Percentiles rank a stretch among this genome's conserved stretches.
Conservation (phyloP, 2,113 vertebrate genomes). For the Myodes glareolus region DNA sequence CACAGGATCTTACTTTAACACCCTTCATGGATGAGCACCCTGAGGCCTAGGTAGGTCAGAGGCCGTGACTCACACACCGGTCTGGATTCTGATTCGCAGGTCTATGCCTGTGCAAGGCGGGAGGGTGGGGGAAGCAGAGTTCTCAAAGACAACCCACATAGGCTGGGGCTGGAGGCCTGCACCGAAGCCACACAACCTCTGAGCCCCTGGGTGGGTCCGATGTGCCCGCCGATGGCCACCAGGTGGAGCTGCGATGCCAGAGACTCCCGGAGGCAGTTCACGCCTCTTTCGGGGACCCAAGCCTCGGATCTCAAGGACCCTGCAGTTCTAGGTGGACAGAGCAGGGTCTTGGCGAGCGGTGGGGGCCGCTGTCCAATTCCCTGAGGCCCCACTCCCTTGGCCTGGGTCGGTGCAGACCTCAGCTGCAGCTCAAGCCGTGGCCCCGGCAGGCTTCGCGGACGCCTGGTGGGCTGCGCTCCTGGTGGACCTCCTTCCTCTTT, state of each 20-base stretch:
- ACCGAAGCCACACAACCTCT: neutral
- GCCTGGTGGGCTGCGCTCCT: neutral
- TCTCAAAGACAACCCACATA: neutral
- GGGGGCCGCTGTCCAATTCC: neutral
- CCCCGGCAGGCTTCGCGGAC: neutral
- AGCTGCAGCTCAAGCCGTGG: neutral
- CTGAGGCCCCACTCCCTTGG: neutral
- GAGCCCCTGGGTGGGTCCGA: neutral
- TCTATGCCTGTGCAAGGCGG: neutral
- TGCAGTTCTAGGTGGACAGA: rapidly evolving
- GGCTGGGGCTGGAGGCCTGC: neutral
- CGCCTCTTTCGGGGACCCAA: rapidly evolving
- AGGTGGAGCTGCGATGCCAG: slow-evolving; percentile 65
- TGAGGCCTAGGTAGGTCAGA: neutral
- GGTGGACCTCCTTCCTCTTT: neutral
- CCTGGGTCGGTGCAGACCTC: neutral
- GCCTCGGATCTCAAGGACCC: rapidly evolving
- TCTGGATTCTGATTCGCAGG: neutral
- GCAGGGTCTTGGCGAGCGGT: too few relatives aligned
- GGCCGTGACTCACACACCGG: neutral
- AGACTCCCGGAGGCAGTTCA: neutral
- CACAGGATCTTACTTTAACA: neutral
- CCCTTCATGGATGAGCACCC: neutral
- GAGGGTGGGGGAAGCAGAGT: neutral
- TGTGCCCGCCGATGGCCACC: neutral